A percentile compares a stretch with the other conserved stretches of the same genome.
Evolutionary conservation across 2,888 invertebrate species (phyloP).

Genomic region (Cosmorhoe ocellata): DNA sequence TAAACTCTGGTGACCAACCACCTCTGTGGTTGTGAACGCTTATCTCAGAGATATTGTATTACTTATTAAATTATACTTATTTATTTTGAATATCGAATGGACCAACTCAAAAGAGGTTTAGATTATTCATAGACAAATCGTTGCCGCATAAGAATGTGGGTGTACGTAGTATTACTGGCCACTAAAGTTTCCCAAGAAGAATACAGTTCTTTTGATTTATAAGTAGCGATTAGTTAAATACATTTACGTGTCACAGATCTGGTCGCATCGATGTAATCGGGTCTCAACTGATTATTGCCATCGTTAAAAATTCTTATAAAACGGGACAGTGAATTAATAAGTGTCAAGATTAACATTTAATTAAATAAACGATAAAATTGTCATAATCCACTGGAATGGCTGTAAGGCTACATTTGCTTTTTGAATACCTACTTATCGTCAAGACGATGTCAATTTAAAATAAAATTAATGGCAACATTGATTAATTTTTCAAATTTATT

Average conservation of each 20-base stretch:
- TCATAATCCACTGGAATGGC: conserved; percentile 45
- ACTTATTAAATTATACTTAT: neutral
- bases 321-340: conserved; percentile 70
- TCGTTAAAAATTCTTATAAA: conserved; percentile 64
- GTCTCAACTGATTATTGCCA: conserved; percentile 58
- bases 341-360: conserved; percentile 72
- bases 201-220: conserved; percentile 58
- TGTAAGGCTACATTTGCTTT: neutral
- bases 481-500: conserved; percentile 1
- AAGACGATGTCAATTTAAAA: conserved; percentile 8
- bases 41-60: neutral
- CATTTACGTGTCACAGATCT: conserved; percentile 63
- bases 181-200: conserved; percentile 36
- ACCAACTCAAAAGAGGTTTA: conserved; percentile 16
- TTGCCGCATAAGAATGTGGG: conserved; percentile 36
- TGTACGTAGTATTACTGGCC: conserved; percentile 33
- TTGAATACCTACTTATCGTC: neutral
- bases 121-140: conserved; percentile 25
- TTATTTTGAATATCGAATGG: neutral
- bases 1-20: conserved; percentile 37
- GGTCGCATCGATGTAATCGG: conserved; percentile 57
- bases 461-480: conserved; percentile 10
- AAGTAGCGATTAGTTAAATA: conserved; percentile 61
- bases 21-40: conserved; percentile 12
- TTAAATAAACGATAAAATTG: conserved; percentile 63